A percentile compares a stretch with the other conserved stretches of the same genome.
phyloP scores from a whole-genome alignment of 2,888 invertebrate species.

The Panzeria rudis region DNA sequence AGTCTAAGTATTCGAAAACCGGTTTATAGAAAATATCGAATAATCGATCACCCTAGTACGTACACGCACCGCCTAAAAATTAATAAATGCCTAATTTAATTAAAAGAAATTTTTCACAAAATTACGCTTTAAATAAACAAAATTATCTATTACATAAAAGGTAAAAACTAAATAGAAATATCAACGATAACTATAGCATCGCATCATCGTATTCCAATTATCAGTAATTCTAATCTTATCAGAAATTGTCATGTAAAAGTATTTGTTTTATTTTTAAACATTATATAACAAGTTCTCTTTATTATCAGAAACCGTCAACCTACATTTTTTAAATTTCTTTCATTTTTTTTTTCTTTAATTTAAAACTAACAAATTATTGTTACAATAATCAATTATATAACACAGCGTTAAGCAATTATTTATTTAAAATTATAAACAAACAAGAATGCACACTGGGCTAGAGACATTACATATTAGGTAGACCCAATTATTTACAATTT shows the following conservation, averaged over 20 bases:
- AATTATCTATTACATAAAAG: too few relatives aligned
- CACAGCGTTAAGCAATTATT: not conserved
- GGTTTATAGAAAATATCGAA: too few relatives aligned
- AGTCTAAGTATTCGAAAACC: too few relatives aligned
- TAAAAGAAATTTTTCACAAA: too few relatives aligned
- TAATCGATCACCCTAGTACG: too few relatives aligned
- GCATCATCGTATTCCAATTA: not conserved
- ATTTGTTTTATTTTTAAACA: not conserved
- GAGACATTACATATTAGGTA: not conserved
- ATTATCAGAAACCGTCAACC: not conserved
- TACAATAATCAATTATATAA: not conserved
- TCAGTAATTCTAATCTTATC: not conserved
- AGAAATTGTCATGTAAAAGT: not conserved
- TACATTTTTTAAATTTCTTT: too few relatives aligned
- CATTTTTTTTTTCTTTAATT: not conserved
- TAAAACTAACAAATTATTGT: not conserved
- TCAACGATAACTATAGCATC: too few relatives aligned
- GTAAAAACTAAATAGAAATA: too few relatives aligned
- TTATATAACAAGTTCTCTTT: not conserved
- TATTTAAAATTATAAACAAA: conserved; percentile 6
- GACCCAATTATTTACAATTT: not conserved
- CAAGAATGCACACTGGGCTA: not conserved
- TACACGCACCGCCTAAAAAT: too few relatives aligned
- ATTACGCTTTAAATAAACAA: too few relatives aligned
- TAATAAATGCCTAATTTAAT: too few relatives aligned